Evolutionary conservation across 1,140 invertebrate species (phyloP), one percentile per base, ranked within the genome.

Genomic region (Zeugodacus cucurbitae): DNA sequence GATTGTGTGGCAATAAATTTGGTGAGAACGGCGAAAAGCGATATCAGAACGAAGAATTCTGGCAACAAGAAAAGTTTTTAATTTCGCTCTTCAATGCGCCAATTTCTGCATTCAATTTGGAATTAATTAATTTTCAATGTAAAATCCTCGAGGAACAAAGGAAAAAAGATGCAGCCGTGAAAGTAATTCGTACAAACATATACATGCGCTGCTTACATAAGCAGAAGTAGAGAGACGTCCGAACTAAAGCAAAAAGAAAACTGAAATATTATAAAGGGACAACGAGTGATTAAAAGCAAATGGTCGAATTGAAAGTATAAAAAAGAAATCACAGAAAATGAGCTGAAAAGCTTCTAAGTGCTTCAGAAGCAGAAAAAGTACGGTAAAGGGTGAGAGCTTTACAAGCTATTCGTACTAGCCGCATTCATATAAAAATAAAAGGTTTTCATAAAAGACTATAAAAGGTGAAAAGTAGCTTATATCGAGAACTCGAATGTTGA

Each of bases 111-210:
- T 82, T 82, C 74, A 82, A 82, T 82, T 82, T 82, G 41, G 41
- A 82, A 82, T 82, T 82, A 82, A 82, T 82, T 82, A 82, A 82
- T 82, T 82, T 82, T 82, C 74, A 82, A 82, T 82, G 74, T 74
- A 82, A 82, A 82, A 82, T 74, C 74, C 74, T 82, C 34, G 11
- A 48, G 41, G n/a, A 82, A 82, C 41, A 48, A 82, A 82, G n/a
- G 32, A 54, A 29, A 82, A 82, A 74, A 48, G n/a, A n/a, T 74
- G 41, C n/a, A n/a, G 74, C 74, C 37, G 32, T 29, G 34, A 41
- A 29, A 48, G 22, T n/a, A 37, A 41, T 26, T 10, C 22, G 0
- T 34, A 78, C 20, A 74, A 20, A 41, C 3, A 44, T 34, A 78
- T 78, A 41, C 34, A 44, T 67, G 37, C 67, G 37, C 17, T 44